phyloP scores from a whole-genome alignment of 2,113 vertebrate species.

The Propithecus coquereli region DNA sequence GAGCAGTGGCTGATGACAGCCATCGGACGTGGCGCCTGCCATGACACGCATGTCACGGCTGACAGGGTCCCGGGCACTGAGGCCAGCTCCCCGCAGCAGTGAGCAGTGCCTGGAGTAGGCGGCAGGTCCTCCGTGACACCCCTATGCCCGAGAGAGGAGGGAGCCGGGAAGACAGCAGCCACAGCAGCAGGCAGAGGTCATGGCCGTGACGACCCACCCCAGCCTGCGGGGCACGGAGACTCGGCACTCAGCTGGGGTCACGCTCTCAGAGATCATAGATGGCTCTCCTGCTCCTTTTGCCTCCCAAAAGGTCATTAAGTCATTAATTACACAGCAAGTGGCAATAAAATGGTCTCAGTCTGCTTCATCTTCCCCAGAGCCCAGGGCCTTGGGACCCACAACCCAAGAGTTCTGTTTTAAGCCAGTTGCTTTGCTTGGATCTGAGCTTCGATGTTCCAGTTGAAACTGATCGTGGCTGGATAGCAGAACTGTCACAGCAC shows the following conservation, averaged over 20 bases:
- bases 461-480: no score
- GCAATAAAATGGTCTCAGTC: background rate
- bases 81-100: background rate
- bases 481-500: background rate
- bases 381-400: background rate
- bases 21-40: background rate
- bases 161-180: background rate
- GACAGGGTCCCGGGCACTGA: fast-evolving
- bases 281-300: background rate
- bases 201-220: fast-evolving
- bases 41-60: fast-evolving
- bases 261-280: background rate
- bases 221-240: background rate
- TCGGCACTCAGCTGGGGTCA: conserved; percentile 16
- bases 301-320: conserved; percentile 42
- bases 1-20: fast-evolving
- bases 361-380: background rate
- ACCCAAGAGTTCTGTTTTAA: background rate
- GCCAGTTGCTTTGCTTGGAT: background rate
- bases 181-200: background rate
- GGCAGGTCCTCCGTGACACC: background rate
- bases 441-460: background rate
- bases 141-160: background rate
- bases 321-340: conserved; percentile 45
- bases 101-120: background rate